A percentile compares a stretch with the other conserved stretches of the same genome.
Evolutionary conservation across 2,888 invertebrate genomes (phyloP).

Genomic region (Nomada ferruginata): DNA sequence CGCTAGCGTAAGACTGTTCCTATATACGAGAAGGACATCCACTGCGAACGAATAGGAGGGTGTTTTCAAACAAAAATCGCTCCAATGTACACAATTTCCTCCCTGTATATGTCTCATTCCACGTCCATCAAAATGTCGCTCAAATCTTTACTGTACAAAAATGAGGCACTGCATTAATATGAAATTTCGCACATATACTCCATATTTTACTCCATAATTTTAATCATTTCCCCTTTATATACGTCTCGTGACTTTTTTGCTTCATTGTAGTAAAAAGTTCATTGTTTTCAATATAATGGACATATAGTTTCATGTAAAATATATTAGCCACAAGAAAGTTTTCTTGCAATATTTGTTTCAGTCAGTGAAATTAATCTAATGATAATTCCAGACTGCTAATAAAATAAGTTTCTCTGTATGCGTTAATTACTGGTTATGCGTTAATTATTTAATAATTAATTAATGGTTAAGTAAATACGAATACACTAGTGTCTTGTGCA

Average conservation of each 20-base stretch:
- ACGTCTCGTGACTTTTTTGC: background rate
- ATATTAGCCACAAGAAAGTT: no score
- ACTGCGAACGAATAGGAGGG: background rate
- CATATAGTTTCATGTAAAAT: no score
- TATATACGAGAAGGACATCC: constrained; percentile 35
- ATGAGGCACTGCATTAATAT: no score
- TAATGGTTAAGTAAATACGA: background rate
- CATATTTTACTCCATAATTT: no score
- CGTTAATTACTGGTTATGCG: no score
- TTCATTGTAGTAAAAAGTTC: background rate
- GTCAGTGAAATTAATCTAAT: background rate
- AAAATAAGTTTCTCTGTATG: no score
- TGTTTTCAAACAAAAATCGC: constrained; percentile 19
- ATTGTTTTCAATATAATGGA: no score
- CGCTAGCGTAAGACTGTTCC: constrained; percentile 15
- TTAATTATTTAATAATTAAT: no score
- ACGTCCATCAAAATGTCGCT: background rate
- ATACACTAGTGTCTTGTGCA: background rate
- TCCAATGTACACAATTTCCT: background rate
- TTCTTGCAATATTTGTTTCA: no score
- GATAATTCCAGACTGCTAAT: background rate
- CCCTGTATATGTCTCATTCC: background rate
- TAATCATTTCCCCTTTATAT: background rate
- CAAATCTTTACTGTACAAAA: no score
- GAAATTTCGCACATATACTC: no score